Evolutionary conservation across 2,113 vertebrate species (phyloP), one percentile per base, ranked within the genome.

Genomic region (Zosterops hypoxanthus): DNA sequence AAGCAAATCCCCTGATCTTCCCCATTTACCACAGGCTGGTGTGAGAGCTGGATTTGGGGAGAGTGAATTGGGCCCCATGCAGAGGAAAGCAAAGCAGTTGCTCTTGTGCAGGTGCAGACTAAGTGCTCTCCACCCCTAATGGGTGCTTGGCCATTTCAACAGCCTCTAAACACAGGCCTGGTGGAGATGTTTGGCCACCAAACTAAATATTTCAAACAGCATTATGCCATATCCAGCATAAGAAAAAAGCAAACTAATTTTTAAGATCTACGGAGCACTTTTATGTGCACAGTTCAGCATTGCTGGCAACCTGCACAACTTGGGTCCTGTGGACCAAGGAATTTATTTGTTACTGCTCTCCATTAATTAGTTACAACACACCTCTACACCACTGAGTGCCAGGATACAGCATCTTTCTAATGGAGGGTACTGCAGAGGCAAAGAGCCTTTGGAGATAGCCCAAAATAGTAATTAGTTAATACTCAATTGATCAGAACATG

Each of bases 381-480:
- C 88, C 93, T 88, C 92, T 72, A 83, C 39, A 39, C 12, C 7
- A 49, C 21, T 7, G 53, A 73, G 75, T 83, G 91, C 86, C 83
- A 94, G 76, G 44, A 70, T 52, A 76, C 72, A 85, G 39, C 75
- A 57, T 94, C 90, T 60, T 65, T 50, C 63, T 85, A 94, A 88
- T 78, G 81, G 72, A 91, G 81, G 87, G 68, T 65, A 82, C 78
- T 93, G 82, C 41, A 75, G 89, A 90, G 87, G 82, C 70, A 75
- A 70, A 93, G 49, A 97, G 71, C 83, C 86, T 88, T 93, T 94
- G 93, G 92, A 82, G 77, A 83, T 68, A 92, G 56, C 25, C 86
- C 97, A 96, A 92, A 86, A 85, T 53, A 95, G 69, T 93, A 95
- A 95, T 95, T 97, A 95, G 47, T 96, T 96, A 97, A 92, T 94